These are phyloP conservation scores for Spodoptera picta DNA, from an alignment of 2,888 invertebrate genomes.

Conservation along the genomic window DNA sequence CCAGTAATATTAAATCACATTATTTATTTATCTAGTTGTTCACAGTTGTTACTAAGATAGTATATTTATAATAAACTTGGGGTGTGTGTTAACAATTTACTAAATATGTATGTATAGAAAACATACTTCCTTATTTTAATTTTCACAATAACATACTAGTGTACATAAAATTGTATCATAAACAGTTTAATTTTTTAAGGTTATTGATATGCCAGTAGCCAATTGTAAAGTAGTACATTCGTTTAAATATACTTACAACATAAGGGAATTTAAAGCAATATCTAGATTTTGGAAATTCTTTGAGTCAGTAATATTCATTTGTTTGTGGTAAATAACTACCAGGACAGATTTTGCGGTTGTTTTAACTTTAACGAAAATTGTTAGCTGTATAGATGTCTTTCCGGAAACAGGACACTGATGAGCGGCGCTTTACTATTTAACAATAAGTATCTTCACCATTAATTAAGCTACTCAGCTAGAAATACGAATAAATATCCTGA, in stretches of 20 bases:
- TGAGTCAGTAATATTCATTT: no score
- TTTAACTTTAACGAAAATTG: no score
- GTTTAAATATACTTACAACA: conserved; percentile 1
- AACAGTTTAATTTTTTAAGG: conserved; percentile 20
- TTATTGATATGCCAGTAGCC: conserved; percentile 14
- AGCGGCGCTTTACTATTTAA: no score
- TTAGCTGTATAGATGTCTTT: no score
- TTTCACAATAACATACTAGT: conserved; percentile 22
- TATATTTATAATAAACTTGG: conserved; percentile 15
- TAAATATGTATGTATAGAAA: conserved; percentile 33
- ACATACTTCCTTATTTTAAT: conserved; percentile 10
- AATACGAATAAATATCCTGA: no score
- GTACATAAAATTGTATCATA: conserved; percentile 36
- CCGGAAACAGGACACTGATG: no score
- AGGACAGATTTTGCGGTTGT: no score
- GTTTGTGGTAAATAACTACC: no score
- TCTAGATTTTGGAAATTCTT: neutral
- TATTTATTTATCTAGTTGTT: conserved; percentile 40
- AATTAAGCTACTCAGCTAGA: no score
- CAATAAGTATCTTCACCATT: no score
- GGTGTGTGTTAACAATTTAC: conserved; percentile 21
- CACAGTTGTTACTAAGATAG: conserved; percentile 18
- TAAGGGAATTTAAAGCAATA: neutral
- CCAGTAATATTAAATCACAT: conserved; percentile 44
- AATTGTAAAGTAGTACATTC: conserved; percentile 23